Conservation (phyloP, 2,888 invertebrate genomes). For the Acanthosoma haemorrhoidale region DNA sequence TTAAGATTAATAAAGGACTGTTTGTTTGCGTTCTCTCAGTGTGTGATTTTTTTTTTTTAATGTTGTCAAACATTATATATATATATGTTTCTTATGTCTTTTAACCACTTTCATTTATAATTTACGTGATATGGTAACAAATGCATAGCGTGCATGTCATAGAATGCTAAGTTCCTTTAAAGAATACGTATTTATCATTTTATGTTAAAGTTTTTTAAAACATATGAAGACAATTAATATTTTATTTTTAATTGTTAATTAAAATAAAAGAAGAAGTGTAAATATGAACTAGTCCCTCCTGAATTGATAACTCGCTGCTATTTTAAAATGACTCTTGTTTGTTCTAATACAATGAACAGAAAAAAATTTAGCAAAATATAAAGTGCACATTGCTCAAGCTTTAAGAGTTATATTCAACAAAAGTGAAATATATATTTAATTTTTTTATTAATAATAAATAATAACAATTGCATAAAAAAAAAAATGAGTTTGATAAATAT, state of each 20-base stretch:
- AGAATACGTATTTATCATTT: conserved; percentile 9
- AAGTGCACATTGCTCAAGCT: conserved; percentile 30
- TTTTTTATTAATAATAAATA: conserved; percentile 17
- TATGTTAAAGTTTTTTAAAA: conserved; percentile 14
- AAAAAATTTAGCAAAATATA: conserved; percentile 9
- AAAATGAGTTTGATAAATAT: conserved; percentile 21
- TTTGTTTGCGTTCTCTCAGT: conserved; percentile 2
- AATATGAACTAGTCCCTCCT: conserved; percentile 28
- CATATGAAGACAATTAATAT: conserved; percentile 19
- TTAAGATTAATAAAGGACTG: conserved; percentile 3
- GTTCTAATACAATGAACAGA: background rate
- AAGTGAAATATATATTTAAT: conserved; percentile 19
- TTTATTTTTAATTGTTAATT: conserved; percentile 1
- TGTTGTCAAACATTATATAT: background rate
- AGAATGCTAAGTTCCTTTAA: conserved; percentile 28
- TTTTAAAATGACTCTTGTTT: conserved; percentile 22
- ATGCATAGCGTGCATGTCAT: conserved; percentile 20
- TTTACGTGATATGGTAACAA: background rate
- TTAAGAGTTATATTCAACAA: conserved; percentile 16
- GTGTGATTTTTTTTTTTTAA: background rate
- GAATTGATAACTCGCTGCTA: conserved; percentile 20
- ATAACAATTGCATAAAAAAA: background rate
- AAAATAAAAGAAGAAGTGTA: conserved; percentile 13
- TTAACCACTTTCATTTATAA: conserved; percentile 2
- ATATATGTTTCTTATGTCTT: background rate